phyloP scores from a whole-genome alignment of 2,113 vertebrate genomes.

The Acrocephalus arundinaceus region DNA sequence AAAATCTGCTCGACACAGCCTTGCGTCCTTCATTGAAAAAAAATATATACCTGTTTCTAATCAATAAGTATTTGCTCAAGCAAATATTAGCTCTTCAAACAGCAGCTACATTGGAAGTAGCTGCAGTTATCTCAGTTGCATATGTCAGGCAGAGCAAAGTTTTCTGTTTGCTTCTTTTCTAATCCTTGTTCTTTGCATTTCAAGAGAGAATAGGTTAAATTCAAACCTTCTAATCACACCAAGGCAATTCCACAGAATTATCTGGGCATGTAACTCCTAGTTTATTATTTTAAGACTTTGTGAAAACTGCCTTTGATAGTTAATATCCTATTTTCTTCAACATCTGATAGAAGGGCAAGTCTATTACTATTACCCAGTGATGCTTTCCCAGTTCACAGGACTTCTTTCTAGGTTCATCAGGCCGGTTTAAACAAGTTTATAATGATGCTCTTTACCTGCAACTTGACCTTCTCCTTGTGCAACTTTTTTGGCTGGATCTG shows the following conservation, averaged over 20 bases:
- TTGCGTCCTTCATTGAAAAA: background rate
- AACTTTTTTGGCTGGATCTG: background rate
- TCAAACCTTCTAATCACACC: background rate
- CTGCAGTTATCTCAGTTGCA: conserved; percentile 5
- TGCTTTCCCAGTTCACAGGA: background rate
- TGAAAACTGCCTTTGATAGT: background rate
- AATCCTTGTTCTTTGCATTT: background rate
- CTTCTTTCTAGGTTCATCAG: background rate
- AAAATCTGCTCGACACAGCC: background rate
- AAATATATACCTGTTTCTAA: background rate
- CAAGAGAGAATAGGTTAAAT: background rate
- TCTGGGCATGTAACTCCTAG: background rate
- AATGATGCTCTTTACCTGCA: background rate
- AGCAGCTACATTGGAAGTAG: background rate
- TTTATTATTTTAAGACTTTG: background rate
- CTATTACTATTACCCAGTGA: background rate
- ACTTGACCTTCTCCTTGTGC: conserved; percentile 7
- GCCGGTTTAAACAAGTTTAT: background rate
- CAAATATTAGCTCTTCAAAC: conserved; percentile 17
- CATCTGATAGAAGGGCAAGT: background rate
- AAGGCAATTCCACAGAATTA: background rate
- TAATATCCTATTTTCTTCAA: background rate
- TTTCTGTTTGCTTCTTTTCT: background rate
- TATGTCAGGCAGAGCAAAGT: background rate
- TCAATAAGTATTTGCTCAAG: background rate